phyloP scores from a whole-genome alignment of 2,888 invertebrate species.

The Phytoseiulus persimilis region DNA sequence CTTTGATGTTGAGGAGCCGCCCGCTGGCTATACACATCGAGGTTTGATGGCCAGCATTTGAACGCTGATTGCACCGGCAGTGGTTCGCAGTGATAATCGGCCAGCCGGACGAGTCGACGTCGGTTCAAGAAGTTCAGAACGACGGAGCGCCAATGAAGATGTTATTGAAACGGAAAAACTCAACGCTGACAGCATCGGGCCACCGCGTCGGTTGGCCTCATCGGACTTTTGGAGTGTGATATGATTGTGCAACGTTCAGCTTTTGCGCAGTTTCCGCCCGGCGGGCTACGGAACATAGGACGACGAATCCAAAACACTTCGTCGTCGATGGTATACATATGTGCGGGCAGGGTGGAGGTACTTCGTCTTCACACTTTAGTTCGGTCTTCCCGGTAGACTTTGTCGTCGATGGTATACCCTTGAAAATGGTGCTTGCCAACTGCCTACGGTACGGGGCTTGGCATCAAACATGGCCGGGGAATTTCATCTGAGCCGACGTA shows the following conservation, averaged over 20 bases:
- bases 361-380: background rate
- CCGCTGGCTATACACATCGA: background rate
- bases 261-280: background rate
- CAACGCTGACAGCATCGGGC: background rate
- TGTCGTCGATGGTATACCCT: background rate
- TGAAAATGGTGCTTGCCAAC: background rate
- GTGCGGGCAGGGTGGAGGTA: background rate
- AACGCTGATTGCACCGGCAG: too few species aligned
- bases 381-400: background rate
- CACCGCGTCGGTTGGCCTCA: background rate
- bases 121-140: background rate
- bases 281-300: background rate
- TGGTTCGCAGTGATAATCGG: background rate
- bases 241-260: background rate
- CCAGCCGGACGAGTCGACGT: background rate
- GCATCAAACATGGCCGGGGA: background rate
- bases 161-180: background rate
- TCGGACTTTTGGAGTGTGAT: background rate
- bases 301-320: background rate
- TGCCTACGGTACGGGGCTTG: background rate
- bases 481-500: background rate
- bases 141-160: background rate
- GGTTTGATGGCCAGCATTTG: too few species aligned
- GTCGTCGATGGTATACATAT: background rate
- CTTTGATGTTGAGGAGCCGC: background rate